Evolutionary conservation across 2,888 invertebrate species (phyloP).

Genomic region (Amiota minor): DNA sequence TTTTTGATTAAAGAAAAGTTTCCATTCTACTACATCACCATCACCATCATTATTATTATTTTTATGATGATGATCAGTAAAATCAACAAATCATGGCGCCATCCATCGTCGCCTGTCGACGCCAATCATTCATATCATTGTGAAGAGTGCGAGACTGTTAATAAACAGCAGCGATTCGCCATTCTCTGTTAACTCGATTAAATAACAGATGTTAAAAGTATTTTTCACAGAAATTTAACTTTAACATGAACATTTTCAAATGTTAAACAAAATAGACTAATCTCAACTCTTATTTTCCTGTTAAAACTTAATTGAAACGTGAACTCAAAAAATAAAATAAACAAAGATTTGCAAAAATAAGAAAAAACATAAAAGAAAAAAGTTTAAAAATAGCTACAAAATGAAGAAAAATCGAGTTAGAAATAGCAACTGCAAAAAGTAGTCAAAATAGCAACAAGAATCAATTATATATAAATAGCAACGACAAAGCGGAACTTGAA

Average conservation of each 20-base stretch:
- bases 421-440: background rate
- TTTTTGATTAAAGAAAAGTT: background rate
- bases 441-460: background rate
- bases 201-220: too few species aligned
- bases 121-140: too few species aligned
- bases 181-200: too few species aligned
- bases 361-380: slow-evolving; percentile 9
- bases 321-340: slow-evolving; percentile 14
- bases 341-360: background rate
- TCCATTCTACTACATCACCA: background rate
- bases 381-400: background rate
- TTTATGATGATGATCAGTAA: background rate
- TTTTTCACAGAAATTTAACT: too few species aligned
- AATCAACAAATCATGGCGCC: slow-evolving; percentile 13
- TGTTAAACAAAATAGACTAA: background rate
- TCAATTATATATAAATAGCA: slow-evolving; percentile 24
- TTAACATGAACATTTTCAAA: too few species aligned
- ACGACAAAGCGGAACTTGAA: slow-evolving; percentile 27
- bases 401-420: background rate
- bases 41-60: too few species aligned
- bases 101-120: too few species aligned
- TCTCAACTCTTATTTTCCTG: background rate
- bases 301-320: slow-evolving; percentile 22
- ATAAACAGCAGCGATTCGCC: background rate
- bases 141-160: background rate